Evolutionary conservation across 2,113 vertebrate species (phyloP).

Genomic region (Chaenogobius annularis): DNA sequence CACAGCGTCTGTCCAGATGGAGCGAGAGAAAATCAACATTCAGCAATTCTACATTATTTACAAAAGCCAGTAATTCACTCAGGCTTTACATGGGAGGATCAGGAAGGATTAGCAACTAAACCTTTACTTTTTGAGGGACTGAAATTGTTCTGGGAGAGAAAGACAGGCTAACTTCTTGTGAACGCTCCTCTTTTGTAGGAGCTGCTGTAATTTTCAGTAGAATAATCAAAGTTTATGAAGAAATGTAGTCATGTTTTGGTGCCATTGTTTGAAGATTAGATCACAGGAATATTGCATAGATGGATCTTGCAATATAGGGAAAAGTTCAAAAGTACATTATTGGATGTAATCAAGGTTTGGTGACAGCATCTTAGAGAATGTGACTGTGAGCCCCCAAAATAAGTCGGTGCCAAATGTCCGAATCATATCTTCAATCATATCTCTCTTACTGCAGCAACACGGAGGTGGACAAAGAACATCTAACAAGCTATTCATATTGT

Average conservation of each 20-base stretch:
- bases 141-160: background rate
- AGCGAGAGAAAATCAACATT: background rate
- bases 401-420: too few relatives aligned
- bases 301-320: too few relatives aligned
- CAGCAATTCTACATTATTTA: background rate
- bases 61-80: background rate
- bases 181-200: background rate
- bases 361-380: too few relatives aligned
- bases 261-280: background rate
- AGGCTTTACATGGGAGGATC: background rate
- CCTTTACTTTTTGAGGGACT: background rate
- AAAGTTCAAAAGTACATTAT: too few relatives aligned
- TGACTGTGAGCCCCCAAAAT: too few relatives aligned
- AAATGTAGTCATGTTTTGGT: background rate
- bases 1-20: constrained; percentile 4
- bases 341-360: too few relatives aligned
- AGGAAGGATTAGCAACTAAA: background rate
- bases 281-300: too few relatives aligned
- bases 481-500: too few relatives aligned
- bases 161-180: background rate
- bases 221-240: background rate
- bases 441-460: too few relatives aligned
- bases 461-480: too few relatives aligned
- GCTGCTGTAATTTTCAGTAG: background rate
- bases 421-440: too few relatives aligned